Evolutionary conservation across 2,797 vertebrate species (phyloP), one percentile per base, ranked within the genome.

Genomic region (Chelon labrosus): DNA sequence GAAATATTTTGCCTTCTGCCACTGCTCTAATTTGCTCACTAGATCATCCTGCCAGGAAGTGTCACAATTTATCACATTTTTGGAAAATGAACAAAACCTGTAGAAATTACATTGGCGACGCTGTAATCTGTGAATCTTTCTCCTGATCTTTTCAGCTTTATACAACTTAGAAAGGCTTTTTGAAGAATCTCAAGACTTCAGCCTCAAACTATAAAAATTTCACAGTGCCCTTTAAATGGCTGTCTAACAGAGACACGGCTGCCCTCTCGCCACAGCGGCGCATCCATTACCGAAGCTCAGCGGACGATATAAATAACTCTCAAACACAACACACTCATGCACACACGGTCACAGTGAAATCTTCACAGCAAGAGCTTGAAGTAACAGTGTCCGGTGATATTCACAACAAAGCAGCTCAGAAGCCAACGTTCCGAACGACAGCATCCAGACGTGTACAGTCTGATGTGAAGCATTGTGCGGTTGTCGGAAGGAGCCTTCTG

Each of bases 271-370:
- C 12, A 5, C 54, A 53, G 55, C 80, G 58, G 52, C 46, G 59
- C 50, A 62, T 52, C 52, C 62, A 81, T 80, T 62, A 79, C 53
- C 57, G 68, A 41, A 53, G 52, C 70, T 73, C 60, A 16, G 14
- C 55, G 54, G 53, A 52, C 0, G 9, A 42, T 78, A 83, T 60
- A 80, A 84, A 83, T 81, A 87, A 62, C 70, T 61, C 31, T 7
- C 46, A 83, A 73, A 39, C 66, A 54, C 1, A 49, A 5, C 31
- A 19, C 2, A 27, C 31, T 53, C 46, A 61, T 31, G 37, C 49
- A 22, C 44, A 65, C 60, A 53, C 57, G 60, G 19, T 22, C 14
- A 51, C 7, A 60, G 37, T 1, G 27, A n/a, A 53, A 68, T 19
- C 51, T 35, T 57, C 62, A 44, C 58, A 55, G 57, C 4, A 35